A percentile compares a stretch with the other conserved stretches of the same genome.
Conservation (phyloP, 2,888 invertebrate species). For the Pristionchus exspectatus region DNA sequence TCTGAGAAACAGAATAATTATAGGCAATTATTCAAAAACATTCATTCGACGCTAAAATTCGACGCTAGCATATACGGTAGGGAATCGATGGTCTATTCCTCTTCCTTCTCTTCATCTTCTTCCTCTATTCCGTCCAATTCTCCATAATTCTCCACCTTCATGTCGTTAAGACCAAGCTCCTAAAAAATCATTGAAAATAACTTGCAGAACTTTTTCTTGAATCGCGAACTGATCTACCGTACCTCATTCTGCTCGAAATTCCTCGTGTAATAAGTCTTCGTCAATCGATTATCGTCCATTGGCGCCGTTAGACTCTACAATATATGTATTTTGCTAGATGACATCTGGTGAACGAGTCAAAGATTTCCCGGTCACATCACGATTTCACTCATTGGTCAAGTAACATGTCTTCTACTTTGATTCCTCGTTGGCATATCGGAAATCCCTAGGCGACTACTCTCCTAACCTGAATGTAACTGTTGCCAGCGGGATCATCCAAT, state of each 20-base stretch:
- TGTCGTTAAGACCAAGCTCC: slow-evolving; percentile 91
- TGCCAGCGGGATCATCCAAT: slow-evolving; percentile 96
- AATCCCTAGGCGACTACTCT: too few relatives aligned
- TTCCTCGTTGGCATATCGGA: not conserved
- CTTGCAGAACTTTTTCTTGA: not conserved
- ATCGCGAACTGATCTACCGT: slow-evolving; percentile 32
- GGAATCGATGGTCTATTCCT: slow-evolving; percentile 51
- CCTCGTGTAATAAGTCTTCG: slow-evolving; percentile 88
- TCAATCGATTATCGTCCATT: slow-evolving; percentile 82
- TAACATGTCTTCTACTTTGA: not conserved
- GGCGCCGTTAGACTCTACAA: slow-evolving; percentile 78
- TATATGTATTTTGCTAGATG: not conserved
- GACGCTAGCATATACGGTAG: not conserved
- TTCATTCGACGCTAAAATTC: not conserved
- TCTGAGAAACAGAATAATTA: not conserved
- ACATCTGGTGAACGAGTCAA: not conserved
- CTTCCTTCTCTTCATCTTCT: slow-evolving; percentile 66
- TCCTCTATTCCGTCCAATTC: slow-evolving; percentile 70
- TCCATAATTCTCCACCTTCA: slow-evolving; percentile 91
- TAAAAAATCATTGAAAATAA: not conserved
- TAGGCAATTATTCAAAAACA: not conserved
- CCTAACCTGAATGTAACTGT: slow-evolving; percentile 90
- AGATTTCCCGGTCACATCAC: too few relatives aligned
- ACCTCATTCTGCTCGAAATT: slow-evolving; percentile 94
- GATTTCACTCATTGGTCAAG: not conserved